Evolutionary conservation across 2,888 invertebrate genomes (phyloP).

Genomic region (Tetragnatha montana): DNA sequence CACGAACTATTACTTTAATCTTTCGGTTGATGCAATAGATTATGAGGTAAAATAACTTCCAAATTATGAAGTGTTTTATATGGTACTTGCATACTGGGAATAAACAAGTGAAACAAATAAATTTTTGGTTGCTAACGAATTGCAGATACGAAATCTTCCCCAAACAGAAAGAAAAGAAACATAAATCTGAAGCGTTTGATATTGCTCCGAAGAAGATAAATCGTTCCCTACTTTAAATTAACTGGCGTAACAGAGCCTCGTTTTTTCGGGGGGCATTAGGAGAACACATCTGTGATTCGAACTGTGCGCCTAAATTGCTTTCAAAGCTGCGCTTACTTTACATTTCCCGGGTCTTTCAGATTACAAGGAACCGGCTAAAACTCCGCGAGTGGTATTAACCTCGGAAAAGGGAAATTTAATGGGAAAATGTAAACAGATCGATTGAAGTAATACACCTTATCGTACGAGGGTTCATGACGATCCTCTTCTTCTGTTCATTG

Average conservation of each 20-base stretch:
- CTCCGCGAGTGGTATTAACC: conserved; percentile 19
- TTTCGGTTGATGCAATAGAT: too few species aligned
- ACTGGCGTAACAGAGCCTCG: not conserved
- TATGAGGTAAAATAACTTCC: too few species aligned
- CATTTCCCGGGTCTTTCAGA: not conserved
- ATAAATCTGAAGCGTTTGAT: not conserved
- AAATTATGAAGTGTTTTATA: too few species aligned
- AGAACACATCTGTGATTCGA: conserved; percentile 11
- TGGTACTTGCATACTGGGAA: too few species aligned
- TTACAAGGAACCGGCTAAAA: conserved; percentile 19
- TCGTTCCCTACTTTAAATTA: not conserved
- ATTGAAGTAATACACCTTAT: conserved; percentile 43
- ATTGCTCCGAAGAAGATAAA: not conserved
- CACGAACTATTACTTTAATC: too few species aligned
- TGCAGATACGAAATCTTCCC: too few species aligned
- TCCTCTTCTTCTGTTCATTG: not conserved
- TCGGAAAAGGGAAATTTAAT: conserved; percentile 45
- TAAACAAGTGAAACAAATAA: too few species aligned
- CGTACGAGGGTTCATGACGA: conserved; percentile 20
- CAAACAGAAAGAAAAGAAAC: not conserved
- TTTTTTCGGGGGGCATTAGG: not conserved
- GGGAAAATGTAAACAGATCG: conserved; percentile 64
- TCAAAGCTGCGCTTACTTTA: conserved; percentile 1
- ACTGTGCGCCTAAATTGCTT: conserved; percentile 15
- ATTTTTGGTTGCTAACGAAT: too few species aligned